Evolutionary conservation across 2,113 vertebrate genomes (phyloP).

Genomic region (Sylvilagus bachmani): DNA sequence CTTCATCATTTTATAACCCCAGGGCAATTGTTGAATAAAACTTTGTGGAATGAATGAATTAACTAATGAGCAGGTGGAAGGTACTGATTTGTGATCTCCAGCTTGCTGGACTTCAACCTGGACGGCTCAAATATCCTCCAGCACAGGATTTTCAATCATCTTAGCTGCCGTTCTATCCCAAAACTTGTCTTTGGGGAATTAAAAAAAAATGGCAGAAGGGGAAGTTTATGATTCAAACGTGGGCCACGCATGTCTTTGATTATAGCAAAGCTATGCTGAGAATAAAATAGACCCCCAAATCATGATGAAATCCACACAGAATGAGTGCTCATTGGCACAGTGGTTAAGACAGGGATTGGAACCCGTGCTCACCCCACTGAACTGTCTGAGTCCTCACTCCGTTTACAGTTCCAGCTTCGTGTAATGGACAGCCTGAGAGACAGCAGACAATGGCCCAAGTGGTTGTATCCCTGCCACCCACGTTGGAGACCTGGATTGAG

Average conservation of each 20-base stretch:
- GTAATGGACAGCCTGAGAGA: too few species aligned
- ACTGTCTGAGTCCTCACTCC: too few species aligned
- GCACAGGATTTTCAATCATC: not conserved
- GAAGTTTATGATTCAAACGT: not conserved
- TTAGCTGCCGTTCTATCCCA: not conserved
- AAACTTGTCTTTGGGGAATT: not conserved
- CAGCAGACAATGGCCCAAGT: too few species aligned
- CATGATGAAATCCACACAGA: not conserved
- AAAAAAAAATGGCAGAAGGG: not conserved
- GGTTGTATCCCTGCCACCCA: too few species aligned
- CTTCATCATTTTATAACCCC: not conserved
- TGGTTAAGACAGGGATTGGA: too few species aligned
- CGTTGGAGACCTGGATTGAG: too few species aligned
- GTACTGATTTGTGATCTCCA: not conserved
- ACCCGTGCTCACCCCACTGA: too few species aligned
- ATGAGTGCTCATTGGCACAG: too few species aligned
- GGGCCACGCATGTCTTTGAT: not conserved
- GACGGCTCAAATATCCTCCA: not conserved
- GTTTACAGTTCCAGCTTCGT: too few species aligned
- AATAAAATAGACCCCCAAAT: constrained; percentile 23
- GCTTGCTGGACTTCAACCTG: not conserved
- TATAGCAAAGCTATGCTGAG: not conserved
- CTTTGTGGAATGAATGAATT: not conserved
- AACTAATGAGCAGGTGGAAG: not conserved
- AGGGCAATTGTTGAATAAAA: constrained; percentile 37